Evolutionary conservation across 2,113 vertebrate species (phyloP).

Genomic region (Lepus timidus): DNA sequence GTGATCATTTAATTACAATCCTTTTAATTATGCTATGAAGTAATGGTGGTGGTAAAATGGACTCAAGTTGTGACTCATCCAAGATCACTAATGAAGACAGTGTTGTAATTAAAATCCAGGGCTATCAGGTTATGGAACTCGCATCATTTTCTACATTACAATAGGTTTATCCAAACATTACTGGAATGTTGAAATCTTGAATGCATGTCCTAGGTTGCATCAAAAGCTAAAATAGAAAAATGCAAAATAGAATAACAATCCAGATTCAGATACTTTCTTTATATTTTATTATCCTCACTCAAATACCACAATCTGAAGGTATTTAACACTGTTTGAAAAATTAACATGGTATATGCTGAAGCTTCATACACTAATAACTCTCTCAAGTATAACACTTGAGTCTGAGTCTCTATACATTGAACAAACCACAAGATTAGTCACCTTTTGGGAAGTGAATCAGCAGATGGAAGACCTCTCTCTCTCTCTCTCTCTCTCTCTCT

Average conservation of each 20-base stretch:
- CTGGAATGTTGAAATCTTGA: neutral
- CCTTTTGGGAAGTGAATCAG: too few species aligned
- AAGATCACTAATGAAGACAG: neutral
- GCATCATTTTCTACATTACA: neutral
- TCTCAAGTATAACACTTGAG: constrained; percentile 25
- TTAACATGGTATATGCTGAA: neutral
- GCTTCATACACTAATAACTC: constrained; percentile 13
- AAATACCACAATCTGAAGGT: neutral
- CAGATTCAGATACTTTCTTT: neutral
- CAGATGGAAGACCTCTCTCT: too few species aligned
- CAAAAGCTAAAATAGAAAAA: neutral
- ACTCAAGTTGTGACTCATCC: neutral
- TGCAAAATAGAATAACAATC: neutral
- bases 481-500: too few species aligned
- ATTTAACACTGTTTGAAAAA: constrained; percentile 7
- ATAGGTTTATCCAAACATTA: neutral
- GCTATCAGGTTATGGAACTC: neutral
- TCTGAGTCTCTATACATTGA: constrained; percentile 25
- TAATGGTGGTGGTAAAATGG: neutral
- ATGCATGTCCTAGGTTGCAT: accelerated
- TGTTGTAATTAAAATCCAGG: neutral
- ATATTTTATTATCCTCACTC: neutral
- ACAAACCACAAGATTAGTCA: neutral
- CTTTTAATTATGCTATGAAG: neutral
- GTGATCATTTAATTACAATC: neutral